Evolutionary conservation across 2,113 vertebrate genomes (phyloP).

Genomic region (Onychorhynchus coronatus): DNA sequence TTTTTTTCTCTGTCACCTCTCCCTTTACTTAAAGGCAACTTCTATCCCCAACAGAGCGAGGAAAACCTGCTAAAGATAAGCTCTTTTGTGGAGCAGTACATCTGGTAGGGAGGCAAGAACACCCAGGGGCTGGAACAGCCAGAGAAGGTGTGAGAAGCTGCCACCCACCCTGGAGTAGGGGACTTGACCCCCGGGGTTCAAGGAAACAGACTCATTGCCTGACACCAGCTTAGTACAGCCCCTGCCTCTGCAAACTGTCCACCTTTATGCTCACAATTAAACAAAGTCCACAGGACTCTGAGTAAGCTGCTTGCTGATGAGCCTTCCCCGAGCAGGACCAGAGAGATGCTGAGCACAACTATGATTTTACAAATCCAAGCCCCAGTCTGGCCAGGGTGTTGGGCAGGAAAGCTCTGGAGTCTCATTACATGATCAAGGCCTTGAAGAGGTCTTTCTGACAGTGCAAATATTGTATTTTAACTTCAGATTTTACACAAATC

Average conservation of each 20-base stretch:
- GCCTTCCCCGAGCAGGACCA: background rate
- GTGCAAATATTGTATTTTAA: background rate
- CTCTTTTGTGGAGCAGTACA: background rate
- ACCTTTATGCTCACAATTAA: rapidly evolving
- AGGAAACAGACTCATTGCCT: rapidly evolving
- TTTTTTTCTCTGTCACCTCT: background rate
- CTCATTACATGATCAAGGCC: rapidly evolving
- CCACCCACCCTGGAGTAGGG: rapidly evolving
- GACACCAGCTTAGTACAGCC: background rate
- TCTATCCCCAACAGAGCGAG: background rate
- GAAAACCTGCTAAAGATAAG: background rate
- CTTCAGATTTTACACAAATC: background rate
- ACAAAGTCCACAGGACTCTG: background rate
- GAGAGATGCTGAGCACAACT: background rate
- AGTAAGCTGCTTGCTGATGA: background rate
- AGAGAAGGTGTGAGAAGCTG: background rate
- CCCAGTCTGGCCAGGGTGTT: background rate
- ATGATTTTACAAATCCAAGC: rapidly evolving
- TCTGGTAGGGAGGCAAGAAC: background rate
- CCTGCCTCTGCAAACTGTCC: background rate
- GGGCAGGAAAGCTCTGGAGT: background rate
- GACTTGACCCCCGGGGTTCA: rapidly evolving
- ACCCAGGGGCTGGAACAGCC: background rate
- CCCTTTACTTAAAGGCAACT: background rate
- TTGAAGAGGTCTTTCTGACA: background rate